Evolutionary conservation across 2,797 vertebrate genomes (phyloP).

Genomic region (Neosilurus hyrtlii): DNA sequence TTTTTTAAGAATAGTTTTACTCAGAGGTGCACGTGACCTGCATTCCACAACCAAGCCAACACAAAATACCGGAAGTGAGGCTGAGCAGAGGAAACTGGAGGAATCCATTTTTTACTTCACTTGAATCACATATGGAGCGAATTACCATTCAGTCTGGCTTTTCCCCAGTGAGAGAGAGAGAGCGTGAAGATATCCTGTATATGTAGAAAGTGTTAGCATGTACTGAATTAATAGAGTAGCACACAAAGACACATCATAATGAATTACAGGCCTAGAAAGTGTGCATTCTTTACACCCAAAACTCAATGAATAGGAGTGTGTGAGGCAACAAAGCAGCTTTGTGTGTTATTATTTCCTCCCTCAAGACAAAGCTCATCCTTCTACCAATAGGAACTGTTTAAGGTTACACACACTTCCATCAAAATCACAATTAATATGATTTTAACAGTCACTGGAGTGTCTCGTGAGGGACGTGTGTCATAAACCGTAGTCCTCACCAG

Average conservation of each 20-base stretch:
- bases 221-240: neutral
- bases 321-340: constrained; percentile 49
- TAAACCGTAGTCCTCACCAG: neutral
- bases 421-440: neutral
- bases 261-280: constrained; percentile 22
- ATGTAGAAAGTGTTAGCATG: neutral
- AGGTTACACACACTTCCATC: neutral
- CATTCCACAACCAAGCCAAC: constrained; percentile 16
- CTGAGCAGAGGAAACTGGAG: neutral
- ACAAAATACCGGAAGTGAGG: neutral
- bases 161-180: neutral
- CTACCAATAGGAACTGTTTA: neutral
- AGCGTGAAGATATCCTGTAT: neutral
- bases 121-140: neutral
- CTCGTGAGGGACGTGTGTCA: neutral
- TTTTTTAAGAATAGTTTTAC: constrained; percentile 5
- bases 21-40: constrained; percentile 4
- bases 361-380: neutral
- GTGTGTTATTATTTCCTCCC: constrained; percentile 40
- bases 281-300: constrained; percentile 39
- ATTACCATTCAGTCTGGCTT: neutral
- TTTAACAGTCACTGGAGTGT: neutral
- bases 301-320: constrained; percentile 41
- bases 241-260: neutral
- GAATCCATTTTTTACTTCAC: neutral